Evolutionary conservation across 2,888 invertebrate genomes (phyloP), one percentile per base, ranked within the genome.

Genomic region (Meiosimyza decipiens): DNA sequence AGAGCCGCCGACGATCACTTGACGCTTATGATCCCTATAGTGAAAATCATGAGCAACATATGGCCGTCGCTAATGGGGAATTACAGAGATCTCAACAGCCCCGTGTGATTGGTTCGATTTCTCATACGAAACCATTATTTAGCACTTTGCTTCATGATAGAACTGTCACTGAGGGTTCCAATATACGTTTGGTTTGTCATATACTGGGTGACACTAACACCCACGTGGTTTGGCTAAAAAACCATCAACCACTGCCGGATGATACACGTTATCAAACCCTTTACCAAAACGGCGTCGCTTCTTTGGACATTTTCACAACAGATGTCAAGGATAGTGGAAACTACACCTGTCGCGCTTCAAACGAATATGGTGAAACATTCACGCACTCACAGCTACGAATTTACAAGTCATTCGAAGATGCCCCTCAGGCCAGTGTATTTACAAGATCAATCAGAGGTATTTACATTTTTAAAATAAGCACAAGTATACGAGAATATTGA

Each of bases 321-420:
- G 87, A 89, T 6, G 89, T 91, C 0, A 89, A 89, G 49, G 95
- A 95, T 86, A 91, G 92, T 6, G 96, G 94, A 12, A 92, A 94
- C 81, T 96, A 95, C 82, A 90, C 91, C 4, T 96, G 96, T 82
- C 89, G 92, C 3, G 95, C 94, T 9, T 90, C 89, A 78, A 96
- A 95, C 83, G 89, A 90, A 69, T 91, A 93, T 79, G 95, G 96
- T 18, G 90, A 91, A 72, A 88, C 91, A 1, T 89, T 89, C 15
- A 92, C 93, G 2, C 90, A 92, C n/a, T 92, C 94, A 3, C 91
- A 90, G 73, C 86, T 96, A 28, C 91, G 92, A 81, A 92, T 95
- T 28, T 93, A 92, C 81, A 92, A 93, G 66, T 91, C 91, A 77
- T 92, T 92, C 80, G 92, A 93, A 83, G 89, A 92, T 4, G 89